These are phyloP conservation scores for Anarrhichthys ocellatus DNA, from an alignment of 2,113 vertebrate species.

Conservation along the genomic window DNA sequence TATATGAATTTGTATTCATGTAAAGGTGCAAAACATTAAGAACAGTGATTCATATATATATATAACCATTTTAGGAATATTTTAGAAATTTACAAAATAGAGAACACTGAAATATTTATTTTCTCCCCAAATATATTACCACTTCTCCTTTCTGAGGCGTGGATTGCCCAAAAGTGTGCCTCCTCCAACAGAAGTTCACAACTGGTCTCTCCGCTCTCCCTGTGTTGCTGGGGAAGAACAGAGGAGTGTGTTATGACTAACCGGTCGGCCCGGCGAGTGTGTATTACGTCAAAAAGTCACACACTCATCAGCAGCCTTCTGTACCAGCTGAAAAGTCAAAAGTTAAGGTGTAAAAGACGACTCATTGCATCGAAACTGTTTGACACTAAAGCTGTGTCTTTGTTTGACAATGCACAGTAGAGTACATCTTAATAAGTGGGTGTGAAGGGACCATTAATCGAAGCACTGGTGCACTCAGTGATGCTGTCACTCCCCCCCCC, in stretches of 20 bases:
- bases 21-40: too few relatives aligned
- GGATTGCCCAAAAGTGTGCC: conserved; percentile 41
- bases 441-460: conserved; percentile 58
- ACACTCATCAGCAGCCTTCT: conserved; percentile 74
- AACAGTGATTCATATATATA: too few relatives aligned
- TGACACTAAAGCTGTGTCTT: conserved; percentile 56
- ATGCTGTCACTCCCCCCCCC: conserved; percentile 19
- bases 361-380: conserved; percentile 32
- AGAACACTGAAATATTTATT: conserved; percentile 7
- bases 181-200: conserved; percentile 71
- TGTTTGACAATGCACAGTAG: conserved; percentile 53
- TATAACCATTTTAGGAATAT: too few relatives aligned
- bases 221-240: conserved; percentile 73
- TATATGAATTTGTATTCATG: too few relatives aligned
- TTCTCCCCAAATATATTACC: conserved; percentile 36
- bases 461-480: conserved; percentile 49
- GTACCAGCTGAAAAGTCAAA: conserved; percentile 63
- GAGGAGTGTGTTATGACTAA: conserved; percentile 73
- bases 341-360: conserved; percentile 58
- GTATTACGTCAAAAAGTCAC: conserved; percentile 75
- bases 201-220: conserved; percentile 49
- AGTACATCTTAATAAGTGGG: conserved; percentile 53
- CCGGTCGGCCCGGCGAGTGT: conserved; percentile 56
- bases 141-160: conserved; percentile 32
- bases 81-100: background rate